Evolutionary conservation across 1,140 invertebrate genomes (phyloP).

Genomic region (Neuroterus valhalla): DNA sequence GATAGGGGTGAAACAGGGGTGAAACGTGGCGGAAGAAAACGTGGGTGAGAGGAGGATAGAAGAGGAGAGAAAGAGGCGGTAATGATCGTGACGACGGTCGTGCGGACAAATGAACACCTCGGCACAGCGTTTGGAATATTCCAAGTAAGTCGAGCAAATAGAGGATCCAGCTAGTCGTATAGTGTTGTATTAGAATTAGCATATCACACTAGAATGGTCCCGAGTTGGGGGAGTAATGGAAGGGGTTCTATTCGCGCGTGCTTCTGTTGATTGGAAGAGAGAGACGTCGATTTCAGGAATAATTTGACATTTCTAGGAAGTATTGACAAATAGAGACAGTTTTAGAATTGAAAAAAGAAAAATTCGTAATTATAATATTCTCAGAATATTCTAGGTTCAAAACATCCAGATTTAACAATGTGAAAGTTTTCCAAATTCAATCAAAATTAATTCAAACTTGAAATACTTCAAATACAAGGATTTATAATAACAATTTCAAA

Average conservation of each 20-base stretch:
- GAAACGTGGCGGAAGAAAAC: constrained; percentile 16
- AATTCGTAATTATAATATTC: too few relatives aligned
- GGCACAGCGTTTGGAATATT: constrained; percentile 71
- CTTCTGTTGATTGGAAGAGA: constrained; percentile 14
- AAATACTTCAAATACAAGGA: not conserved
- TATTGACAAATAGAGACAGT: too few relatives aligned
- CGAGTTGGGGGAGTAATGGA: constrained; percentile 3
- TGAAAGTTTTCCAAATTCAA: too few relatives aligned
- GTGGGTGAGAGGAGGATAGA: constrained; percentile 12
- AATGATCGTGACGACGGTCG: constrained; percentile 61
- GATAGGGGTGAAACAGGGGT: not conserved
- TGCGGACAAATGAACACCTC: constrained; percentile 70
- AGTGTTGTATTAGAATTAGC: constrained; percentile 25
- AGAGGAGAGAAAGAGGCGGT: constrained; percentile 43
- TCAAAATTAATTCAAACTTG: too few relatives aligned
- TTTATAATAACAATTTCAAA: not conserved
- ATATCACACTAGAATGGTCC: constrained; percentile 9
- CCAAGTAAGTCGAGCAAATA: constrained; percentile 67
- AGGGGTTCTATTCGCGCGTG: constrained; percentile 16
- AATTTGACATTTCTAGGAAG: not conserved
- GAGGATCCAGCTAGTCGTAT: constrained; percentile 21
- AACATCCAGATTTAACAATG: too few relatives aligned
- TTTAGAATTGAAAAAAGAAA: too few relatives aligned
- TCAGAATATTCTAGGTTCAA: too few relatives aligned
- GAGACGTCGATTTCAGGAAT: not conserved